Evolutionary conservation across 2,888 invertebrate genomes (phyloP).

Genomic region (Lasioglossum figueresi): DNA sequence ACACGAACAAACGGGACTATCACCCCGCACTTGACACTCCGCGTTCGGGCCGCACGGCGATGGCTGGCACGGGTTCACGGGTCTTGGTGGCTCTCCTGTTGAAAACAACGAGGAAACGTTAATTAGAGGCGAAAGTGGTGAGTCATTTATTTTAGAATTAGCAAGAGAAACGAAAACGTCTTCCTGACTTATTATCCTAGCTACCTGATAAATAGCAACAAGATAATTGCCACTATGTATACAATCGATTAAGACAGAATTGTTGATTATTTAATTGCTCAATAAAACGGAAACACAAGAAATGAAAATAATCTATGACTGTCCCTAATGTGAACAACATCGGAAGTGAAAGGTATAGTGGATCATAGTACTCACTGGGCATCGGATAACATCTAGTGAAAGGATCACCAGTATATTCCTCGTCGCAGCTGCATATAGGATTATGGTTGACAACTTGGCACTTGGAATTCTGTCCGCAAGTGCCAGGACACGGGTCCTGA

Average conservation of each 20-base stretch:
- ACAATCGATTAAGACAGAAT: no score
- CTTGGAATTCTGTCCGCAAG: conserved; percentile 91
- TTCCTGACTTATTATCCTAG: no score
- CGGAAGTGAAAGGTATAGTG: neutral
- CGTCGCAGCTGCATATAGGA: conserved; percentile 91
- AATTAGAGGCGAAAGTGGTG: neutral
- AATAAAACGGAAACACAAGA: no score
- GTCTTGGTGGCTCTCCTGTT: conserved; percentile 65
- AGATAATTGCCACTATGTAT: no score
- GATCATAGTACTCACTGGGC: conserved; percentile 84
- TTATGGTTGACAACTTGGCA: conserved; percentile 93
- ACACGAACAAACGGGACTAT: conserved; percentile 86
- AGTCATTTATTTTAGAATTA: neutral
- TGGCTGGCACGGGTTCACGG: conserved; percentile 85
- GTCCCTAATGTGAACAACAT: neutral
- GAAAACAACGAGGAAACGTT: neutral
- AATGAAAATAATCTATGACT: neutral
- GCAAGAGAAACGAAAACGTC: neutral
- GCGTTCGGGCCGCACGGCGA: conserved; percentile 86
- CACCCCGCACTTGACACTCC: conserved; percentile 85
- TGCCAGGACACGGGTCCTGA: conserved; percentile 91
- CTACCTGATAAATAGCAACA: neutral
- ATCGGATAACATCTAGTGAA: conserved; percentile 86
- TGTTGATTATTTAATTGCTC: no score
- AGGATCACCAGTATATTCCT: conserved; percentile 91